phyloP scores from a whole-genome alignment of 2,888 invertebrate genomes.

The Silvanus unidentatus region DNA sequence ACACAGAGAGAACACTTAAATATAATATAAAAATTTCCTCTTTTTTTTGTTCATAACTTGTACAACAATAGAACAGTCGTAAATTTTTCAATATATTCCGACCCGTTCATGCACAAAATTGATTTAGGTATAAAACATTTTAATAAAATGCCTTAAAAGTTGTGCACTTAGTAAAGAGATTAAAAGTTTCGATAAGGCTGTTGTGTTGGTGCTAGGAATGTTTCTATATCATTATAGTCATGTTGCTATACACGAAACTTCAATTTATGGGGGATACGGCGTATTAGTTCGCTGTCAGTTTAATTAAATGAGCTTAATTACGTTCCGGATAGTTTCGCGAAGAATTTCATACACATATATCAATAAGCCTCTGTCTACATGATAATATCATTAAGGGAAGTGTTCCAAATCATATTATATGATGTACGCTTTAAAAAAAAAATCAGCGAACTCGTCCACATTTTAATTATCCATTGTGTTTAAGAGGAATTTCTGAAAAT shows the following conservation, averaged over 20 bases:
- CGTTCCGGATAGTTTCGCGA: conserved; percentile 43
- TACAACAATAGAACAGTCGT: conserved; percentile 15
- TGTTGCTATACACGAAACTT: conserved; percentile 42
- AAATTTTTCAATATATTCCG: conserved; percentile 28
- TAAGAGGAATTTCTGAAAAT: too few species aligned
- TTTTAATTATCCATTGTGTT: too few species aligned
- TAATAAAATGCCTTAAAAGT: conserved; percentile 32
- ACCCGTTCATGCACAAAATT: conserved; percentile 32
- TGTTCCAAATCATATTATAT: conserved; percentile 9
- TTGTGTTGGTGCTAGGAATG: conserved; percentile 25
- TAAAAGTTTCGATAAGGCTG: conserved; percentile 32
- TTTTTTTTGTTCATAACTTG: too few species aligned
- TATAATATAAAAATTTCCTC: too few species aligned
- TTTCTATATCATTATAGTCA: conserved; percentile 35
- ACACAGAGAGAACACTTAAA: too few species aligned
- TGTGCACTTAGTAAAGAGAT: conserved; percentile 33
- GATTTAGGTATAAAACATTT: conserved; percentile 32
- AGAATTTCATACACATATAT: conserved; percentile 42
- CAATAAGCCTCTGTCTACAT: conserved; percentile 28
- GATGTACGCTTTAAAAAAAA: background rate
- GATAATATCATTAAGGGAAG: conserved; percentile 27
- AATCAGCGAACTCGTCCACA: too few species aligned
- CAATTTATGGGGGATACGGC: conserved; percentile 43
- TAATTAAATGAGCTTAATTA: conserved; percentile 47
- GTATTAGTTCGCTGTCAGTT: conserved; percentile 45